Conservation (phyloP, 2,113 vertebrate genomes). For the Serranochromis macrocephalus region DNA sequence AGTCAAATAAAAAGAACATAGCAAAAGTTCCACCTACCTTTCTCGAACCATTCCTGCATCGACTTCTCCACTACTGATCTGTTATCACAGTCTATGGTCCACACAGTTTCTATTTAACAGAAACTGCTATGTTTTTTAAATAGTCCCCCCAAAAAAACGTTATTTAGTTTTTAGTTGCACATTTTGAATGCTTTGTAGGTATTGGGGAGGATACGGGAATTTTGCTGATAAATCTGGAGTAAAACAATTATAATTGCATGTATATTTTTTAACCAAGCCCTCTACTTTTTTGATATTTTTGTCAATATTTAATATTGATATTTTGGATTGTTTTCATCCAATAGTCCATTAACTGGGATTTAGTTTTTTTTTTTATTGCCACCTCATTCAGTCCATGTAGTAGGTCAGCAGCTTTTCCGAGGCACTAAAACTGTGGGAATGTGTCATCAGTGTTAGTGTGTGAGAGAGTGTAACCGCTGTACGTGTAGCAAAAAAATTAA, state of each 20-base stretch:
- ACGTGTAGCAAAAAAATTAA: background rate
- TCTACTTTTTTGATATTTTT: background rate
- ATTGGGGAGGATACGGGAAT: fast-evolving
- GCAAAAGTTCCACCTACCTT: background rate
- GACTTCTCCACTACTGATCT: background rate
- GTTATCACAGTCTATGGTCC: background rate
- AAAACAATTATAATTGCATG: background rate
- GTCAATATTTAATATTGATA: background rate
- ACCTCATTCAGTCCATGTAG: background rate
- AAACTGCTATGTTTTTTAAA: background rate
- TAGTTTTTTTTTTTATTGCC: too few species aligned
- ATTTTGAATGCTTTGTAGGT: background rate
- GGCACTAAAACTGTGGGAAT: background rate
- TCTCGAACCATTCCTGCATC: background rate
- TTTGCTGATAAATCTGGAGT: background rate
- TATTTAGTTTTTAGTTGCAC: background rate
- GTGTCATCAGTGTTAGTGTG: background rate
- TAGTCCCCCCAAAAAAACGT: fast-evolving
- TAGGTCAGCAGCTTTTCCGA: background rate
- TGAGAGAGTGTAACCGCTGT: background rate
- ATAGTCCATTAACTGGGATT: background rate
- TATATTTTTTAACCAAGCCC: fast-evolving
- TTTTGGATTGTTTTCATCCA: background rate
- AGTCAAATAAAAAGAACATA: background rate
- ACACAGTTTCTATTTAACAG: background rate